These are phyloP conservation scores for Pholis gunnellus DNA, from an alignment of 2,113 vertebrate species.

Conservation along the genomic window DNA sequence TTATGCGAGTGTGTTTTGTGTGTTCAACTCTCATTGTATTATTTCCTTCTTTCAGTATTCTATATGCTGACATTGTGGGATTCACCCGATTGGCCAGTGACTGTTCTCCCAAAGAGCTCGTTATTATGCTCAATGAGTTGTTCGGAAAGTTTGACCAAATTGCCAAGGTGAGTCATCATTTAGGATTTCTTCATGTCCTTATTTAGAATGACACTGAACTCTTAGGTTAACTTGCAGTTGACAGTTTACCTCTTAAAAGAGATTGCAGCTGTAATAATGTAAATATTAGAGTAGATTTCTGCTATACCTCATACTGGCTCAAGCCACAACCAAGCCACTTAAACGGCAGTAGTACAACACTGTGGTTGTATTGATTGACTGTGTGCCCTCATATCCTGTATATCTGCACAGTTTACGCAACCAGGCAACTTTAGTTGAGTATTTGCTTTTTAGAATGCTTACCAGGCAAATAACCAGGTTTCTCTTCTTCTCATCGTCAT, in stretches of 20 bases:
- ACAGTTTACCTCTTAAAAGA: not conserved
- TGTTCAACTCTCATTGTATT: not conserved
- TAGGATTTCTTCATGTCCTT: not conserved
- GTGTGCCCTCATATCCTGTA: not conserved
- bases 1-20: not conserved
- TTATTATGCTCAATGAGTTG: constrained; percentile 96
- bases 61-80: constrained; percentile 98
- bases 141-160: constrained; percentile 99
- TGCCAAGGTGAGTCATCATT: constrained; percentile 89
- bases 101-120: constrained; percentile 97
- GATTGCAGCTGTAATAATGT: not conserved
- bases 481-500: not conserved
- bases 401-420: not conserved
- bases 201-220: not conserved
- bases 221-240: not conserved
- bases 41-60: constrained; percentile 86
- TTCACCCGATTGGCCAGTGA: constrained; percentile 97
- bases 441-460: no score
- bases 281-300: not conserved
- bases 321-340: constrained; percentile 7
- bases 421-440: not conserved
- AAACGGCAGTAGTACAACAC: not conserved
- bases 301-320: not conserved
- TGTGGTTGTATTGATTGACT: not conserved
- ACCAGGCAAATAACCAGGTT: not conserved